Percentiles rank a stretch among this genome's conserved stretches.
phyloP scores from a whole-genome alignment of 2,113 vertebrate species.

The Erinaceus europaeus region DNA sequence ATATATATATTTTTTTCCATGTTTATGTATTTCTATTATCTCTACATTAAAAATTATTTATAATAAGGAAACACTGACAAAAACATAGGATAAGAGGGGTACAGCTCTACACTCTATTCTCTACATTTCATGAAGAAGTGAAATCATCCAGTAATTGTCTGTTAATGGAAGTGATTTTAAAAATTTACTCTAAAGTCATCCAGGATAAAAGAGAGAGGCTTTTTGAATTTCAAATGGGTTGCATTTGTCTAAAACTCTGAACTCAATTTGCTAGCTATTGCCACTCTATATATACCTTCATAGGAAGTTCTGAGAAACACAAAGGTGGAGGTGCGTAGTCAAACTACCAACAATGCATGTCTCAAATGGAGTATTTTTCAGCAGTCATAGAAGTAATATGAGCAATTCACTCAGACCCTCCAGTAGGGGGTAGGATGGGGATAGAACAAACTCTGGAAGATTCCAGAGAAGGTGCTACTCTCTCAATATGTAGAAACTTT shows the following conservation, averaged over 20 bases:
- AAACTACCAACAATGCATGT: not conserved
- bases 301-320: not conserved
- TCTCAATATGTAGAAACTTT: not conserved
- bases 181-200: too few species aligned
- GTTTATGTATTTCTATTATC: too few species aligned
- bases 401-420: not conserved
- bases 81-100: too few species aligned
- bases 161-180: too few species aligned
- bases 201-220: too few species aligned
- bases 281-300: not conserved
- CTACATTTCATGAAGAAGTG: too few species aligned
- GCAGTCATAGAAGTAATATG: not conserved
- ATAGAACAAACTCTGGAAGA: constrained; percentile 3
- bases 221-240: not conserved
- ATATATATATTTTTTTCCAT: too few species aligned
- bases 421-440: not conserved
- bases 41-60: too few species aligned
- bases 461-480: not conserved
- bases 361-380: not conserved
- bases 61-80: too few species aligned
- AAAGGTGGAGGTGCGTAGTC: not conserved
- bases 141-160: too few species aligned
- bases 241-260: too few species aligned
- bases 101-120: too few species aligned
- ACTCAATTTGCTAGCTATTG: not conserved